Evolutionary conservation across 2,113 vertebrate genomes (phyloP), one percentile per base, ranked within the genome.

Genomic region (Phaethon lepturus): DNA sequence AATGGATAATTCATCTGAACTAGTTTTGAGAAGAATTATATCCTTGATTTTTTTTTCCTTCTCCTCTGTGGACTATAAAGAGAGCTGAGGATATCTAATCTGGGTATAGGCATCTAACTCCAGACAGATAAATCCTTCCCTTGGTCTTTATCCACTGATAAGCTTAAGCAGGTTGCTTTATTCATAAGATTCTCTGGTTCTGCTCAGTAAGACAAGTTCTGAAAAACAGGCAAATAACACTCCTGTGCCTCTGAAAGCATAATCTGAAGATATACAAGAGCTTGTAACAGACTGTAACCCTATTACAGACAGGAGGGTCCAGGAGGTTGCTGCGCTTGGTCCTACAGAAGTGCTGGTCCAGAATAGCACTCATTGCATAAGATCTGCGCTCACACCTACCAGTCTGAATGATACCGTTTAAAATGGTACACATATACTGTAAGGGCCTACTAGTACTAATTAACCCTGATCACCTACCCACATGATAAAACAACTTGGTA

Each of bases 321-420:
- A 19, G 23, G 18, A 71, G 5, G 44, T 6, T 78, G 11, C 24
- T 56, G 40, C 1, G 0, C 18, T 72, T 76, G 22, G 18, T 72
- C 47, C 18, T 63, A 5, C 35, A 52, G n/a, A 83, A 45, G 2
- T 15, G 14, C 17, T 77, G 38, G 14, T 74, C 24, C 49, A 58
- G 11, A 62, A 15, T 1, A 66, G 5, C 23, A 11, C 20, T 29
- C n/a, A 16, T 40, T 29, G 4, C 11, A 0, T 53, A 29, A 40
- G 10, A 11, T n/a, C 23, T 35, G 29, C 62, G 26, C 38, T 79
- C 42, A 47, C 23, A 78, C 11, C 4, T 38, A 1, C 0, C 3
- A 6, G 5, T 9, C 10, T 59, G 24, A 71, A 40, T 22, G 50
- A 8, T 18, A 26, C 4, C 0, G 0, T n/a, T 78, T 62, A 19